Evolutionary conservation across 1,140 invertebrate species (phyloP).

Genomic region (Pseudomyrmex cubaensis): DNA sequence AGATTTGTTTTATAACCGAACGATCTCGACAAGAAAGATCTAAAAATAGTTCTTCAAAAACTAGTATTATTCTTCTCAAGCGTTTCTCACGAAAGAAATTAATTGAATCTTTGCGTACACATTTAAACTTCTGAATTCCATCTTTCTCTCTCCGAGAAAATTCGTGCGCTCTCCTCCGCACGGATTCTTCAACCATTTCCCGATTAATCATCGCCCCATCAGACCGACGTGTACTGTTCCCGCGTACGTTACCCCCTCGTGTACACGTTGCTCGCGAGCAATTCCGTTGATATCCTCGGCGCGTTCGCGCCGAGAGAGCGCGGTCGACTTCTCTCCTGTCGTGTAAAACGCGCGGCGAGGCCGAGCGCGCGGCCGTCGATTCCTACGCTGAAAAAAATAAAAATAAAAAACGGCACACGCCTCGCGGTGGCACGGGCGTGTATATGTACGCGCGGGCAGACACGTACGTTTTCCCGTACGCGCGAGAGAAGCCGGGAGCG

Average conservation of each 20-base stretch:
- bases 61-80: not conserved
- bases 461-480: conserved; percentile 3
- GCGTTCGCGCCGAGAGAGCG: conserved; percentile 51
- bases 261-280: not conserved
- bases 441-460: conserved; percentile 25
- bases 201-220: conserved; percentile 37
- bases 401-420: conserved; percentile 76
- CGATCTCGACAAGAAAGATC: not conserved
- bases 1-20: not conserved
- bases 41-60: not conserved
- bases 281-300: conserved; percentile 66
- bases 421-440: conserved; percentile 71
- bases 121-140: not conserved
- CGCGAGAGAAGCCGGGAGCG: conserved; percentile 48
- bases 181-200: not conserved
- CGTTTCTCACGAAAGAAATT: too few species aligned
- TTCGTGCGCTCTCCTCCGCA: too few species aligned
- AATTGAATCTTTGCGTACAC: too few species aligned
- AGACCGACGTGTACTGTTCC: not conserved
- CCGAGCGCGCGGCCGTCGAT: conserved; percentile 55
- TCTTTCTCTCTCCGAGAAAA: not conserved
- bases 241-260: not conserved
- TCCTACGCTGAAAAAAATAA: conserved; percentile 12
- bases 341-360: conserved; percentile 56
- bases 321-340: conserved; percentile 56